phyloP scores from a whole-genome alignment of 2,113 vertebrate genomes.

The Arothron firmamentum region DNA sequence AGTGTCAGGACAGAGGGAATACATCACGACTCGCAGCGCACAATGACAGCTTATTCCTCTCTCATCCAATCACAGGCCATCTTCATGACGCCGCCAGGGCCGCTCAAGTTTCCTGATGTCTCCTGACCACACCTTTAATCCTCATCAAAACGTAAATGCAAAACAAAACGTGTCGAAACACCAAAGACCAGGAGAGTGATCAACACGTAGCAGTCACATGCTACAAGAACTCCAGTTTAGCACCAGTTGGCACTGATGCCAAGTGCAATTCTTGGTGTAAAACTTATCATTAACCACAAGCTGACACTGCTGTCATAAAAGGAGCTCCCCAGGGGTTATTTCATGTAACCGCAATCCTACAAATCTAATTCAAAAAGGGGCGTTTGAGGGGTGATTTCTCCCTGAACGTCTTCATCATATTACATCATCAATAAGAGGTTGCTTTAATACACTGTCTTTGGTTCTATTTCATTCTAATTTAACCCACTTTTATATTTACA shows the following conservation, averaged over 20 bases:
- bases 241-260: slow-evolving; percentile 4
- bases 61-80: slow-evolving; percentile 20
- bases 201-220: too few species aligned
- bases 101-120: slow-evolving; percentile 6
- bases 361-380: background rate
- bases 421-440: slow-evolving; percentile 49
- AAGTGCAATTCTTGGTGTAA: slow-evolving; percentile 1
- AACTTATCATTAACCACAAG: too few species aligned
- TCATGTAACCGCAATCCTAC: too few species aligned
- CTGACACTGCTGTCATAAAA: too few species aligned
- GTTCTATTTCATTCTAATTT: too few species aligned
- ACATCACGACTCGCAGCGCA: slow-evolving; percentile 17
- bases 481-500: slow-evolving; percentile 62
- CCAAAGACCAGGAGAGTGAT: too few species aligned
- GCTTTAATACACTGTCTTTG: slow-evolving; percentile 51
- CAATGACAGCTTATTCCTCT: slow-evolving; percentile 10
- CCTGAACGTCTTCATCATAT: slow-evolving; percentile 44
- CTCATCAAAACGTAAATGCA: too few species aligned
- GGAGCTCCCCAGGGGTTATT: too few species aligned
- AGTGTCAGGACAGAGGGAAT: slow-evolving; percentile 25
- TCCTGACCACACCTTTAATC: slow-evolving; percentile 1
- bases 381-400: slow-evolving; percentile 48
- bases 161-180: too few species aligned
- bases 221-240: background rate
- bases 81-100: background rate